These are phyloP conservation scores for Elymnias hypermnestra DNA, from an alignment of 1,140 invertebrate species.

Conservation along the genomic window DNA sequence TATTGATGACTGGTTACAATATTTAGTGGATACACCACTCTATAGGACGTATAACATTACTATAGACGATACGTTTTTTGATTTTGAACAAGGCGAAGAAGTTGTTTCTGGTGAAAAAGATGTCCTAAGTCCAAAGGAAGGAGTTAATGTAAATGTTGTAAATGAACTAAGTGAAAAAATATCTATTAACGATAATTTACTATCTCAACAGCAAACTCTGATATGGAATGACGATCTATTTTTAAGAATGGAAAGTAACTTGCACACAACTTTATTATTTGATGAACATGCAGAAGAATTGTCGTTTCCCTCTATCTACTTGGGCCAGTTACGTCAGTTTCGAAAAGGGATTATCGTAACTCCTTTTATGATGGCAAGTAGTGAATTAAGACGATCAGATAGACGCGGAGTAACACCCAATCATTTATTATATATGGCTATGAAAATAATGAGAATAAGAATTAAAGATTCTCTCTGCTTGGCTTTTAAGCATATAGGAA, in stretches of 20 bases:
- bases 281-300: conserved; percentile 45
- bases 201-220: conserved; percentile 22
- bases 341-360: conserved; percentile 8
- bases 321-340: conserved; percentile 38
- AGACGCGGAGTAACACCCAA: conserved; percentile 15
- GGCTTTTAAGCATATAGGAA: conserved; percentile 24
- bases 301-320: conserved; percentile 53
- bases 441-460: conserved; percentile 21
- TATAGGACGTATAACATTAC: conserved; percentile 21
- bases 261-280: conserved; percentile 18
- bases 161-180: conserved; percentile 4
- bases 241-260: conserved; percentile 14
- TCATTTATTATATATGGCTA: conserved; percentile 16
- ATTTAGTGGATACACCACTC: conserved; percentile 20
- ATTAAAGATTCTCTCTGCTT: conserved; percentile 11
- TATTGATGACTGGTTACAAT: conserved; percentile 19
- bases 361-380: conserved; percentile 11
- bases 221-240: conserved; percentile 18
- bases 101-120: too few relatives aligned
- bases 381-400: conserved; percentile 16
- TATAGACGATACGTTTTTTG: conserved; percentile 13
- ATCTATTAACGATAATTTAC: conserved; percentile 14
- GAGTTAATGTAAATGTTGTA: too few relatives aligned
- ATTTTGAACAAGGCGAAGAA: neutral
- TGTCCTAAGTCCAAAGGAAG: too few relatives aligned